Conservation (phyloP, 2,113 vertebrate species). For the Scartelaos histophorus region DNA sequence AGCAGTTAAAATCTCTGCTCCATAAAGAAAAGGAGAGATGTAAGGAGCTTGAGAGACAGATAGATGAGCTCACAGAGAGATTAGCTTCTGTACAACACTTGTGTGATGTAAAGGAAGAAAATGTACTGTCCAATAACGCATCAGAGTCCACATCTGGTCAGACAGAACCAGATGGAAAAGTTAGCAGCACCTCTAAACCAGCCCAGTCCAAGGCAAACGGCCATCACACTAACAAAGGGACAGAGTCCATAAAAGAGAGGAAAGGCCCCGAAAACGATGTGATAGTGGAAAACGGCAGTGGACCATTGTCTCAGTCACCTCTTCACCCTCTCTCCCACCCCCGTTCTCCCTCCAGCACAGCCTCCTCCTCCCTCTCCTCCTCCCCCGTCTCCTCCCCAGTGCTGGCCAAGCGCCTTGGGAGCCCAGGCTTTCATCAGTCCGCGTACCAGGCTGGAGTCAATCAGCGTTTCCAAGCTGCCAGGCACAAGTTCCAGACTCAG, state of each 20-base stretch:
- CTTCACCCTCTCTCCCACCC: slow-evolving; percentile 66
- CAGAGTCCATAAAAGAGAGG: slow-evolving; percentile 57
- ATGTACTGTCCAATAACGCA: slow-evolving; percentile 32
- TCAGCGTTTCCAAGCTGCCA: slow-evolving; percentile 93
- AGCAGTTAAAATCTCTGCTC: slow-evolving; percentile 85
- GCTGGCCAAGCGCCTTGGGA: slow-evolving; percentile 83
- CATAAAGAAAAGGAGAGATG: slow-evolving; percentile 86
- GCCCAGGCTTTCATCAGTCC: slow-evolving; percentile 86
- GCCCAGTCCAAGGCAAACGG: slow-evolving; percentile 84
- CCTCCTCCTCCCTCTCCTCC: slow-evolving; percentile 90
- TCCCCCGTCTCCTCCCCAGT: slow-evolving; percentile 95
- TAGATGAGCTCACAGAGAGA: slow-evolving; percentile 81
- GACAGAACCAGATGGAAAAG: slow-evolving; percentile 79
- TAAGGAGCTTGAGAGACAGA: slow-evolving; percentile 83
- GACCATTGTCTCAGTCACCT: slow-evolving; percentile 51
- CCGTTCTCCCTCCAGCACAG: slow-evolving; percentile 85
- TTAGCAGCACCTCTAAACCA: slow-evolving; percentile 36
- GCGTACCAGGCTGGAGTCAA: slow-evolving; percentile 95
- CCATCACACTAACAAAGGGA: slow-evolving; percentile 66
- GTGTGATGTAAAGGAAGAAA: slow-evolving; percentile 48
- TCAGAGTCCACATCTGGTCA: slow-evolving; percentile 76
- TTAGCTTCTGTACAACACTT: slow-evolving; percentile 56
- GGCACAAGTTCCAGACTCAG: slow-evolving; percentile 95
- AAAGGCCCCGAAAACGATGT: slow-evolving; percentile 66
- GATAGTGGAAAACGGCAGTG: slow-evolving; percentile 77